These are phyloP conservation scores for Pyrrhura leucotis DNA, from an alignment of 2,797 vertebrate species.

Conservation along the genomic window DNA sequence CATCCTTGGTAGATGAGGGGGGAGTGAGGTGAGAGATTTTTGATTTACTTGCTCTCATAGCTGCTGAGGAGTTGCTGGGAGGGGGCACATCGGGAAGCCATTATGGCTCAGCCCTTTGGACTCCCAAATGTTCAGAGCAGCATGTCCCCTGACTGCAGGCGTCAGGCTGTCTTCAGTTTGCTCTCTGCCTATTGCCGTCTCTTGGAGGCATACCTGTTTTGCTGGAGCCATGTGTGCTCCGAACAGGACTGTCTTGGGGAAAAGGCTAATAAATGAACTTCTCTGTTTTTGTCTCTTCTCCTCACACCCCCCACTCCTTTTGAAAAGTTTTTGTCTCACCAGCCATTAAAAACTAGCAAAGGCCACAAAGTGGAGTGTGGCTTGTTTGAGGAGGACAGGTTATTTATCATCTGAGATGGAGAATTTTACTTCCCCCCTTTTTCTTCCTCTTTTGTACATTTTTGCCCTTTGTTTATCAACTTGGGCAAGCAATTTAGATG, in stretches of 20 bases:
- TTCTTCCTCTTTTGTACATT: background rate
- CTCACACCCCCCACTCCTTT: background rate
- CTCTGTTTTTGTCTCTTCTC: background rate
- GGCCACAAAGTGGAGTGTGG: background rate
- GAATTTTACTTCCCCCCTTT: background rate
- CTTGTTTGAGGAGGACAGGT: background rate
- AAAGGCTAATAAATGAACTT: background rate
- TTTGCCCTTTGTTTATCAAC: background rate
- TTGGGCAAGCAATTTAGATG: background rate
- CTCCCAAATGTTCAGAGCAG: background rate
- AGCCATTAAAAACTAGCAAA: background rate
- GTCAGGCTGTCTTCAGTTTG: background rate
- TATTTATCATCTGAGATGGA: background rate
- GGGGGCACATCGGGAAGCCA: background rate
- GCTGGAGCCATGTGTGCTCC: background rate
- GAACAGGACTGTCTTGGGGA: background rate
- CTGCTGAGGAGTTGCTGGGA: background rate
- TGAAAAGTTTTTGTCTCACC: background rate
- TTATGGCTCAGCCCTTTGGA: rapidly evolving
- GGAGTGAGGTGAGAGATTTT: background rate
- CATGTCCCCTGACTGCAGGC: background rate
- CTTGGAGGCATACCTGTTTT: background rate
- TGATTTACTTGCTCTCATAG: background rate
- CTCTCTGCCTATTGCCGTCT: background rate
- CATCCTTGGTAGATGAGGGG: background rate